Evolutionary conservation across 2,888 invertebrate species (phyloP).

Genomic region (Drosophila imparisetae): DNA sequence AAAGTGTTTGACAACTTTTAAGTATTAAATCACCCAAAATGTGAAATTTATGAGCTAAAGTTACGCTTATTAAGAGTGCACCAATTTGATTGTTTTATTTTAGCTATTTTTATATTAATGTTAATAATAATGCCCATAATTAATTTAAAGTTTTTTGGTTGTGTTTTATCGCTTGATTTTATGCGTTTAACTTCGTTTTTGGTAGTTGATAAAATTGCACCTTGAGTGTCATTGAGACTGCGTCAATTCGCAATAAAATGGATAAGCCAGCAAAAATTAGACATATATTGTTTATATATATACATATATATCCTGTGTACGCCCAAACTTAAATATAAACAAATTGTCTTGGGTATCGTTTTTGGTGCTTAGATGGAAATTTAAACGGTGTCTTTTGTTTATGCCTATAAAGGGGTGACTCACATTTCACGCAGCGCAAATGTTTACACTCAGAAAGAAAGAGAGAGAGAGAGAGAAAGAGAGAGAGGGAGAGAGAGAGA

Average conservation of each 20-base stretch:
- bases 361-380: neutral
- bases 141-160: too few relatives aligned
- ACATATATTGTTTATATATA: neutral
- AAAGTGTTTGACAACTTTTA: neutral
- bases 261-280: neutral
- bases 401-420: neutral
- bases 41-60: neutral
- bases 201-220: neutral
- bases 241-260: too few relatives aligned
- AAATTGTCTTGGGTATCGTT: neutral
- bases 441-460: neutral
- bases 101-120: too few relatives aligned
- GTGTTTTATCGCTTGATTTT: too few relatives aligned
- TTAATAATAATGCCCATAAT: neutral
- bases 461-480: neutral
- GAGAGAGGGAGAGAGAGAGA: too few relatives aligned
- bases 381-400: neutral
- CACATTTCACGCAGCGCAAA: neutral
- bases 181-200: neutral
- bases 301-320: neutral
- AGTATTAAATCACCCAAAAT: neutral
- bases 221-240: neutral
- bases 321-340: conserved; percentile 3
- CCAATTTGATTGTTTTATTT: neutral
- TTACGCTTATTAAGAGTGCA: neutral